These are phyloP conservation scores for Steinernema hermaphroditum DNA, from an alignment of 2,888 invertebrate genomes.

Conservation along the genomic window DNA sequence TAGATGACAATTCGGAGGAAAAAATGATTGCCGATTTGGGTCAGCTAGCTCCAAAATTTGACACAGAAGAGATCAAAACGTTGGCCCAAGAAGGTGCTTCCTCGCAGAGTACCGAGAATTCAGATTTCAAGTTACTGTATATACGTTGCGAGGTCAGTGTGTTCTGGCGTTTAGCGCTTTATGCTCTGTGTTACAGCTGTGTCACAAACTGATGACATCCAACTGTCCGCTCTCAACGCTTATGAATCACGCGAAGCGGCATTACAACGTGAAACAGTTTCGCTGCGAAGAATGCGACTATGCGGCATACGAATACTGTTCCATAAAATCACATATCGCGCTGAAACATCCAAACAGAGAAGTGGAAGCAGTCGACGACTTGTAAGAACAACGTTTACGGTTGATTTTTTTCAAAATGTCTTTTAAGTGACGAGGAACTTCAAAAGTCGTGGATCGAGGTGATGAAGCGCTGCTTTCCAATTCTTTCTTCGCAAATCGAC, in stretches of 20 bases:
- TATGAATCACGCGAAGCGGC: constrained; percentile 42
- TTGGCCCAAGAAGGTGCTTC: background rate
- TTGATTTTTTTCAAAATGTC: background rate
- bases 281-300: constrained; percentile 40
- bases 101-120: background rate
- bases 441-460: constrained; percentile 21
- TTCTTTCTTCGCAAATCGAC: constrained; percentile 17
- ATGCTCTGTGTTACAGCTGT: constrained; percentile 29
- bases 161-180: background rate
- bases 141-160: constrained; percentile 5
- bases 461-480: constrained; percentile 18
- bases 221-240: constrained; percentile 33
- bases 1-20: constrained; percentile 34
- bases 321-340: constrained; percentile 37
- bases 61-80: constrained; percentile 12
- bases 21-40: constrained; percentile 36
- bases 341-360: constrained; percentile 36
- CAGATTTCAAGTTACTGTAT: constrained; percentile 16
- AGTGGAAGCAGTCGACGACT: constrained; percentile 12
- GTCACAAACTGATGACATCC: constrained; percentile 33
- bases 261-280: constrained; percentile 45
- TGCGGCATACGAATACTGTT: constrained; percentile 34
- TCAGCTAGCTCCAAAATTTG: constrained; percentile 23
- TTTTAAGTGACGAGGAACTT: constrained; percentile 11
- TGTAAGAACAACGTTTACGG: background rate